Conservation (phyloP, 2,113 vertebrate species). For the Ctenodactylus gundi region DNA sequence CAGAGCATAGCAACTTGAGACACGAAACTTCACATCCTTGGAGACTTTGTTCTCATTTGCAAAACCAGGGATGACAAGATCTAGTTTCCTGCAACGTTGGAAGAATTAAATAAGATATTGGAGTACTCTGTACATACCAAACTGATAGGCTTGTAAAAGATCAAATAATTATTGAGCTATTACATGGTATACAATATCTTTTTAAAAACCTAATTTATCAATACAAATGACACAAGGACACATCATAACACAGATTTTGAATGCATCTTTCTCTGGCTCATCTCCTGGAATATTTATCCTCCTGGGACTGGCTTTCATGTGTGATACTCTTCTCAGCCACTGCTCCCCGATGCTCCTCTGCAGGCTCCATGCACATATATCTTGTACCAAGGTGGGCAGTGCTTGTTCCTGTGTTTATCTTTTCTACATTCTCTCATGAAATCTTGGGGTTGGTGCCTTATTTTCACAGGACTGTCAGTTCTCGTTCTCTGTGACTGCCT, state of each 20-base stretch:
- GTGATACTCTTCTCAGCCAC: neutral
- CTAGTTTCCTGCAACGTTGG: neutral
- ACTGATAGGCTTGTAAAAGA: neutral
- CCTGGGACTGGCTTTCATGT: neutral
- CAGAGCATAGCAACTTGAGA: slow-evolving; percentile 4
- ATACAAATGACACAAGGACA: neutral
- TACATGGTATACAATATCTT: neutral
- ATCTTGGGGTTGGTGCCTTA: neutral
- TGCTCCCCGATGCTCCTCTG: neutral
- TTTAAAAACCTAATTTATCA: neutral
- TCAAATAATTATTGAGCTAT: neutral
- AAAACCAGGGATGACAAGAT: neutral
- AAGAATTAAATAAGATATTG: slow-evolving; percentile 22
- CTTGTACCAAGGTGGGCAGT: neutral
- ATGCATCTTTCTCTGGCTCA: neutral
- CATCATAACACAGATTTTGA: neutral
- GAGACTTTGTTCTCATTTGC: slow-evolving; percentile 53
- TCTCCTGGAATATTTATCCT: neutral
- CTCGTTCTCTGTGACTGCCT: neutral
- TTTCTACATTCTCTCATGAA: neutral
- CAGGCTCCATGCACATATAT: neutral
- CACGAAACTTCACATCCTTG: slow-evolving; percentile 46
- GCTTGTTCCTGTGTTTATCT: neutral
- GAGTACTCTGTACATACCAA: neutral
- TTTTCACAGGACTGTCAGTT: neutral